Evolutionary conservation across 2,888 invertebrate species (phyloP).

Genomic region (Nyleta sp.): DNA sequence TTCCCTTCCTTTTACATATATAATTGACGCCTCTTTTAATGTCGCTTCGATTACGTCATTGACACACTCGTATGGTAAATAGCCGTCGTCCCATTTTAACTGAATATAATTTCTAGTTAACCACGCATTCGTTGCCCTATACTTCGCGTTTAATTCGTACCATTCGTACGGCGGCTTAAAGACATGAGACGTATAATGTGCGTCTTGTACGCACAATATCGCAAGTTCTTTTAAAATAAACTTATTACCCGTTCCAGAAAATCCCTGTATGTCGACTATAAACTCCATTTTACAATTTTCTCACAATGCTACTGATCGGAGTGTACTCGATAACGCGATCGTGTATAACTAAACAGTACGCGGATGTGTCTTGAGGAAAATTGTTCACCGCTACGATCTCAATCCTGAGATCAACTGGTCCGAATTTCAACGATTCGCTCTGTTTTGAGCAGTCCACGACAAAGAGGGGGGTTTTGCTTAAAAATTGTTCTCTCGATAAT

Average conservation of each 20-base stretch:
- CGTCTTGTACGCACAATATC: not conserved
- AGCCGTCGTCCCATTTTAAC: not conserved
- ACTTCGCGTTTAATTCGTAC: constrained; percentile 3
- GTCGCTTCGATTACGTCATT: not conserved
- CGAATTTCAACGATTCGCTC: constrained; percentile 31
- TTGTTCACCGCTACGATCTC: constrained; percentile 34
- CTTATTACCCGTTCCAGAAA: constrained; percentile 1
- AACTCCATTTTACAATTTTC: constrained; percentile 7
- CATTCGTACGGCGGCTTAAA: constrained; percentile 19
- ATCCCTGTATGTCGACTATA: constrained; percentile 26
- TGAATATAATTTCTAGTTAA: constrained; percentile 7
- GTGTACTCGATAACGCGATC: constrained; percentile 32
- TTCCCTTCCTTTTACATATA: constrained; percentile 17
- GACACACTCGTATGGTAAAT: not conserved
- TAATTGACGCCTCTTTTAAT: constrained; percentile 1
- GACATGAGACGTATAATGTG: not conserved
- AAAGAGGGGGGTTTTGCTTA: not conserved
- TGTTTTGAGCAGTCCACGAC: constrained; percentile 40
- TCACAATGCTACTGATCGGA: not conserved
- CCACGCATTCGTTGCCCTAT: constrained; percentile 18
- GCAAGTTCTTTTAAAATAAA: constrained; percentile 39
- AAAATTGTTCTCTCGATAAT: constrained; percentile 11
- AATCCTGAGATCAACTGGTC: constrained; percentile 37
- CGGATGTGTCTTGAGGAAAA: constrained; percentile 28
- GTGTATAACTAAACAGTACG: constrained; percentile 38